A percentile compares a stretch with the other conserved stretches of the same genome.
phyloP scores from a whole-genome alignment of 2,113 vertebrate species.

The Halichoeres trimaculatus region DNA sequence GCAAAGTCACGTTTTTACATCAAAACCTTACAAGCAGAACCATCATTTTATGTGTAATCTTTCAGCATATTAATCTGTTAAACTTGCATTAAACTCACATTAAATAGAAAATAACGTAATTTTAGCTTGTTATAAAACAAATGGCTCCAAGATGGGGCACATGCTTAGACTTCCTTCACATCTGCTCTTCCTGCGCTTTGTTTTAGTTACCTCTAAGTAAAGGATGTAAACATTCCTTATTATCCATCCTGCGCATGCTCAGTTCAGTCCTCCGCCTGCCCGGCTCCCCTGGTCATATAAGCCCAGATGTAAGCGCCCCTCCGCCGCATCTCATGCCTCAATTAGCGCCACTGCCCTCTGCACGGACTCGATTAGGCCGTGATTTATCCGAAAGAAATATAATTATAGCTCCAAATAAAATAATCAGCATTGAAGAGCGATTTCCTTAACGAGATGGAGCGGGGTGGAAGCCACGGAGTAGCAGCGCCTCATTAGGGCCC shows the following conservation, averaged over 20 bases:
- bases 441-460: slow-evolving; percentile 99
- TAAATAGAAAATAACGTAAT: too few species aligned
- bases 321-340: slow-evolving; percentile 92
- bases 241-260: not conserved
- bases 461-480: slow-evolving; percentile 95
- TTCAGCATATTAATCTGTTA: too few species aligned
- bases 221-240: not conserved
- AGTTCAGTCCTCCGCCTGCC: slow-evolving; percentile 8
- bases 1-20: too few species aligned
- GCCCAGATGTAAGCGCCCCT: slow-evolving; percentile 76
- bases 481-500: slow-evolving; percentile 96
- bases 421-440: slow-evolving; percentile 99
- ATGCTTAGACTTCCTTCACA: too few species aligned
- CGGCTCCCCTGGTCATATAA: slow-evolving; percentile 54
- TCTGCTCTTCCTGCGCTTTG: too few species aligned
- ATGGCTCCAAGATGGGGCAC: too few species aligned
- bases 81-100: too few species aligned
- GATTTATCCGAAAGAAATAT: slow-evolving; percentile 99
- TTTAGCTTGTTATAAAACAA: too few species aligned
- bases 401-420: slow-evolving; percentile 99
- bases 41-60: too few species aligned
- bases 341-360: slow-evolving; percentile 97
- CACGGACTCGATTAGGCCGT: slow-evolving; percentile 98
- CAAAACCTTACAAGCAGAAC: too few species aligned
- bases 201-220: too few species aligned